Conservation (phyloP, 2,113 vertebrate species). For the Helogale parvula region DNA sequence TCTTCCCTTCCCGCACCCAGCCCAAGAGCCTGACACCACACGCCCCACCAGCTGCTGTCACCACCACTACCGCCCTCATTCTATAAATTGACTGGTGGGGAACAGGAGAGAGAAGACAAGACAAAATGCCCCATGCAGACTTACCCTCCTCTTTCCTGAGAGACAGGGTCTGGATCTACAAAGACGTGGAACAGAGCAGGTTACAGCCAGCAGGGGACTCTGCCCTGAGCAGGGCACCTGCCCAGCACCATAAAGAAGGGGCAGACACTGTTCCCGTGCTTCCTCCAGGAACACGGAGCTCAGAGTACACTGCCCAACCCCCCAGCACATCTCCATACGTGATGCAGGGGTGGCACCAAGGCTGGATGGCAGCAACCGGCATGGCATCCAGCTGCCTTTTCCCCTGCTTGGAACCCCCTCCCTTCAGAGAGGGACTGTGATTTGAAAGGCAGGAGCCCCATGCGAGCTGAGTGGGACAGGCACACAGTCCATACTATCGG, state of each 20-base stretch:
- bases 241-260: neutral
- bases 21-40: neutral
- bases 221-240: neutral
- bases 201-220: neutral
- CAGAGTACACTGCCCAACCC: neutral
- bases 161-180: slow-evolving; percentile 83
- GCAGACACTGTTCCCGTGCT: neutral
- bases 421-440: neutral
- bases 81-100: neutral
- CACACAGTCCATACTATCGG: neutral
- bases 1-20: neutral
- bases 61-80: too few species aligned
- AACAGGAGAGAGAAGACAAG: neutral
- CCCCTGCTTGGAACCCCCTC: neutral
- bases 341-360: neutral
- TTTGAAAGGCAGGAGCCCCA: neutral
- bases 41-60: neutral
- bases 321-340: neutral
- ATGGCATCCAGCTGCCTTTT: neutral
- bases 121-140: neutral
- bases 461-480: neutral
- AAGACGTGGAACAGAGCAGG: slow-evolving; percentile 42
- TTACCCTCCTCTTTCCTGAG: slow-evolving; percentile 78
- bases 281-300: neutral
- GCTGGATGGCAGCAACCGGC: too few species aligned